Conservation (phyloP, 2,888 invertebrate genomes). For the Hyalella azteca region DNA sequence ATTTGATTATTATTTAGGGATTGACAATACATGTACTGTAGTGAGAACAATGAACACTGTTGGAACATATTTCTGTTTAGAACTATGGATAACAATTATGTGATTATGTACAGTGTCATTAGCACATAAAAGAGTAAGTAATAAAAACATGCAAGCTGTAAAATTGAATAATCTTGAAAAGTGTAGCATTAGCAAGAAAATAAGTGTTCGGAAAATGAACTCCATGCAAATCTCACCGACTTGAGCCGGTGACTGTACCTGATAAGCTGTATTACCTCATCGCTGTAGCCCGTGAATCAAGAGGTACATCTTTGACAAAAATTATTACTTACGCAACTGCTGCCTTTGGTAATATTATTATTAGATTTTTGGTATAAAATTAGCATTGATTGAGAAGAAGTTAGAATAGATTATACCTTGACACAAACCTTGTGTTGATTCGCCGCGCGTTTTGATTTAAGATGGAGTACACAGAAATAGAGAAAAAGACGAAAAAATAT, state of each 20-base stretch:
- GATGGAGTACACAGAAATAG: background rate
- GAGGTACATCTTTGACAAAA: background rate
- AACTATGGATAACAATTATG: background rate
- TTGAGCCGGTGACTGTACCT: background rate
- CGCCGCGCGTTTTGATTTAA: background rate
- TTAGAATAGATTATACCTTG: conserved; percentile 25
- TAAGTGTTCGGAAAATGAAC: background rate
- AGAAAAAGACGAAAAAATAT: background rate
- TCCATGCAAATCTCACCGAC: background rate
- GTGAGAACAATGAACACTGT: no score
- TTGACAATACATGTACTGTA: no score
- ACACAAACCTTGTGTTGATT: background rate
- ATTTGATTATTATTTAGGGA: no score
- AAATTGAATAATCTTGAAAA: conserved; percentile 28
- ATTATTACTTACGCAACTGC: background rate
- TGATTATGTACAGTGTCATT: conserved; percentile 2
- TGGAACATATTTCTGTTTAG: no score
- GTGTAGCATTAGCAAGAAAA: conserved; percentile 22
- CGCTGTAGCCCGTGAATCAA: background rate
- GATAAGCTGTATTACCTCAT: background rate
- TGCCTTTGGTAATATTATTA: background rate
- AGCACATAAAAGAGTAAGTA: background rate
- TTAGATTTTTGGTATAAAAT: background rate
- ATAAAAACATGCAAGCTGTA: background rate
- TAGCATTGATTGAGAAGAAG: background rate